Evolutionary conservation across 2,888 invertebrate genomes (phyloP), one percentile per base, ranked within the genome.

Genomic region (Leucoma salicis): DNA sequence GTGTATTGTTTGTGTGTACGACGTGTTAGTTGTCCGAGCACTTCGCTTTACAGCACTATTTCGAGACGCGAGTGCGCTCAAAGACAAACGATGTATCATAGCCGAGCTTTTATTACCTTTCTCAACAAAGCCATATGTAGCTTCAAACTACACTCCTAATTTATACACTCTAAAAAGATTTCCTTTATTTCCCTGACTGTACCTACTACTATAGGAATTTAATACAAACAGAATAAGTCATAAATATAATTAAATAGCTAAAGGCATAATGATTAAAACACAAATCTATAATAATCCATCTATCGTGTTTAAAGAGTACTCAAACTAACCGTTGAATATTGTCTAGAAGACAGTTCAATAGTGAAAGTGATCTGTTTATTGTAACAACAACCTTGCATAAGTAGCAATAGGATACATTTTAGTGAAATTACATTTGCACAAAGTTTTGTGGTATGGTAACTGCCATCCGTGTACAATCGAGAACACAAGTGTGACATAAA

Each of bases 1-100:
- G 55, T 63, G 53, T 56, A 57, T 47, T 63, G 53, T 63, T 66
- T 67, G 63, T 59, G 50, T 60, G 43, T 54, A 49, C 52, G 52
- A 53, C 47, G 45, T 56, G 56, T 53, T 57, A 57, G 56, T 53
- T 46, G 42, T 48, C 40, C 46, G 46, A 55, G 49, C 53, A 63
- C 56, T 66, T 52, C 53, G 52, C 48, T 44, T 58, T 49, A 57
- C 62, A 40, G 14, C 51, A 59, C 61, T 61, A 61, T 61, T 61
- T 61, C 42, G 42, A 63, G 61, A 62, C 42, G 36, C 50, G 34
- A 63, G 45, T 46, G 35, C 34, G 40, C 43, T 53, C 48, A 34
- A 45, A 60, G 53, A 62, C 59, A 39, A 46, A 43, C 46, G 34
- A 41, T 42, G 49, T 27, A 47, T 50, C 56, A 53, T 39, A 44